Conservation (phyloP, 2,797 vertebrate genomes). For the Anabacerthia variegaticeps region DNA sequence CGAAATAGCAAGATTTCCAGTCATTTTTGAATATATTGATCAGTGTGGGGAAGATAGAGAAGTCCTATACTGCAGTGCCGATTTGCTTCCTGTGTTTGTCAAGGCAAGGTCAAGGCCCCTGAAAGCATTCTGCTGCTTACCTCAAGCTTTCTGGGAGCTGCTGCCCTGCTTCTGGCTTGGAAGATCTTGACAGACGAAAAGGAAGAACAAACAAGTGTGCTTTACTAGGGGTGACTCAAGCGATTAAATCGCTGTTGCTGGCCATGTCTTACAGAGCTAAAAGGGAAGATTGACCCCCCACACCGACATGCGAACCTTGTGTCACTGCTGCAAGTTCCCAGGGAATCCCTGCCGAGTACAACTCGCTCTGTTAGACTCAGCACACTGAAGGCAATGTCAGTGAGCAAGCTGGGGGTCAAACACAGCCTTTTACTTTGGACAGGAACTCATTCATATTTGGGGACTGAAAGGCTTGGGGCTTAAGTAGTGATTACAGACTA, state of each 20-base stretch:
- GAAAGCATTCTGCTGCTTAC: background rate
- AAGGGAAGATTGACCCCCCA: background rate
- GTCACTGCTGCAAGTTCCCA: background rate
- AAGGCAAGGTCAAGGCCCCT: background rate
- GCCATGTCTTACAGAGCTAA: background rate
- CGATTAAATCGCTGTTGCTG: accelerated
- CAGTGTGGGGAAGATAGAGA: background rate
- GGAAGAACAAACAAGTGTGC: background rate
- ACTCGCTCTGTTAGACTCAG: accelerated
- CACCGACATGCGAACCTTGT: background rate
- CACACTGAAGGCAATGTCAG: background rate
- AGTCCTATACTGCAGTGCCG: background rate
- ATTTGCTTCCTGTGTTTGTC: background rate
- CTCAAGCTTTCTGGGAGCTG: background rate
- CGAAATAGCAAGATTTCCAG: background rate
- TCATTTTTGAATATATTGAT: background rate
- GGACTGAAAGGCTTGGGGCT: background rate
- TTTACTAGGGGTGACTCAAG: background rate
- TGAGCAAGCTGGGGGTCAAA: background rate
- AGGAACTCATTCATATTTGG: background rate
- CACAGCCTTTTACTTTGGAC: background rate
- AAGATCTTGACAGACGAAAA: background rate
- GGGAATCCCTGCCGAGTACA: accelerated
- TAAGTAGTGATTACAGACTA: background rate
- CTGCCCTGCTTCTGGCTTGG: background rate